phyloP scores from a whole-genome alignment of 2,888 invertebrate species.

The Dicranocentrus wangi region DNA sequence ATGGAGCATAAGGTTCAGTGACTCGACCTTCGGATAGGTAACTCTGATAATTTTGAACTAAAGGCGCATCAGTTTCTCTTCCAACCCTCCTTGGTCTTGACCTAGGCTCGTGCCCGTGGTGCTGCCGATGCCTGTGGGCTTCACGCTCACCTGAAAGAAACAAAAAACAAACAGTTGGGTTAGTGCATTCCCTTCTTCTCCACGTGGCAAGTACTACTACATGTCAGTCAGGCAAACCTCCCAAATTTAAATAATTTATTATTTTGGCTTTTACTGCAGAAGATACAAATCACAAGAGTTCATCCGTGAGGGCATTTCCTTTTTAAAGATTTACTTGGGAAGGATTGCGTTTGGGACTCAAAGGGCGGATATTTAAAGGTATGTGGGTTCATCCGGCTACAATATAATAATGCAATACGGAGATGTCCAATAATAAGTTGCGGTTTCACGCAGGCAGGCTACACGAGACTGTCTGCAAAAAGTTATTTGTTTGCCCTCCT shows the following conservation, averaged over 20 bases:
- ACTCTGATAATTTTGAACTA: slow-evolving; percentile 59
- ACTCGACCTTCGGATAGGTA: slow-evolving; percentile 54
- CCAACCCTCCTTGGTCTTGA: slow-evolving; percentile 62
- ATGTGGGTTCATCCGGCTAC: too few species aligned
- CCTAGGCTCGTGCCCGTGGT: slow-evolving; percentile 65
- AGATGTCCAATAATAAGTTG: too few species aligned
- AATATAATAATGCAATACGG: too few species aligned
- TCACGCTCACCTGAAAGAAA: slow-evolving; percentile 47
- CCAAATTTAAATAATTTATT: slow-evolving; percentile 55
- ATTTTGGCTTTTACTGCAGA: slow-evolving; percentile 50
- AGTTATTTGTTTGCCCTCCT: neutral
- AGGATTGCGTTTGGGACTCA: too few species aligned
- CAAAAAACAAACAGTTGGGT: slow-evolving; percentile 1
- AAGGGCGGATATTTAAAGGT: too few species aligned
- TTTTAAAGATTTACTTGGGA: too few species aligned
- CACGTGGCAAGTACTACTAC: too few species aligned
- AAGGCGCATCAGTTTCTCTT: slow-evolving; percentile 58
- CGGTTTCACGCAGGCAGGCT: neutral
- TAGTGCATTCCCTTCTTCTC: too few species aligned
- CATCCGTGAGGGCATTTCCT: neutral
- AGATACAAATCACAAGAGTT: slow-evolving; percentile 48
- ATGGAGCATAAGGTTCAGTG: slow-evolving; percentile 40
- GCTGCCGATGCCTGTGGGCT: slow-evolving; percentile 67
- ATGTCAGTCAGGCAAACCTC: too few species aligned
- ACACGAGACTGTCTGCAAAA: neutral